phyloP scores from a whole-genome alignment of 2,113 vertebrate genomes.

The Xenotilapia longispinis region DNA sequence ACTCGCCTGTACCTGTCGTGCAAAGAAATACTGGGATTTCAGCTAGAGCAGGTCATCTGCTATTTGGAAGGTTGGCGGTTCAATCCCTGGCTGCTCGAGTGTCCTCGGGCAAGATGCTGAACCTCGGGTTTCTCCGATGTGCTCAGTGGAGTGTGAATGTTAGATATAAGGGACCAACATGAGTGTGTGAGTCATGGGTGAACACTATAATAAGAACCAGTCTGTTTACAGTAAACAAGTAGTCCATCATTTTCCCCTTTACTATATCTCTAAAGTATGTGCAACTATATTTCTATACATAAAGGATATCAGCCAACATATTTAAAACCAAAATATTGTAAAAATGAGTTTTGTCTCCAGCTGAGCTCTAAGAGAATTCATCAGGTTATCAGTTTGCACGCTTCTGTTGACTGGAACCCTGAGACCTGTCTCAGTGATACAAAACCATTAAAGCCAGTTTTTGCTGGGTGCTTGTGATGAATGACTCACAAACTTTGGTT shows the following conservation, averaged over 20 bases:
- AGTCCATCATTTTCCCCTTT: background rate
- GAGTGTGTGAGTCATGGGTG: background rate
- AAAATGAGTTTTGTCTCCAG: background rate
- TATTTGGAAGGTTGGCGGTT: background rate
- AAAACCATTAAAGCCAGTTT: background rate
- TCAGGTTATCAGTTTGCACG: background rate
- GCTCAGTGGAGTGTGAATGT: background rate
- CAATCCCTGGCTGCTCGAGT: background rate
- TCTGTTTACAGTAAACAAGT: background rate
- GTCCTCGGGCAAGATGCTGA: fast-evolving
- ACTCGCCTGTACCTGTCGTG: background rate
- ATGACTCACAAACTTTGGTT: background rate
- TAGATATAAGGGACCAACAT: background rate
- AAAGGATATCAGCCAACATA: background rate
- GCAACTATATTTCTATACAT: background rate
- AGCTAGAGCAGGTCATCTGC: background rate
- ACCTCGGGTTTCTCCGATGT: background rate
- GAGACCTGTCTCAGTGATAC: background rate
- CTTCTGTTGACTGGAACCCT: background rate
- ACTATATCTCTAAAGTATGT: background rate
- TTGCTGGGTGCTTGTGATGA: background rate
- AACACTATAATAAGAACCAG: background rate
- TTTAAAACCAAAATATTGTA: background rate
- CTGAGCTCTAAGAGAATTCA: background rate
- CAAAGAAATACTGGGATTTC: background rate